Evolutionary conservation across 1,140 invertebrate species (phyloP).

Genomic region (Oppia nitens): DNA sequence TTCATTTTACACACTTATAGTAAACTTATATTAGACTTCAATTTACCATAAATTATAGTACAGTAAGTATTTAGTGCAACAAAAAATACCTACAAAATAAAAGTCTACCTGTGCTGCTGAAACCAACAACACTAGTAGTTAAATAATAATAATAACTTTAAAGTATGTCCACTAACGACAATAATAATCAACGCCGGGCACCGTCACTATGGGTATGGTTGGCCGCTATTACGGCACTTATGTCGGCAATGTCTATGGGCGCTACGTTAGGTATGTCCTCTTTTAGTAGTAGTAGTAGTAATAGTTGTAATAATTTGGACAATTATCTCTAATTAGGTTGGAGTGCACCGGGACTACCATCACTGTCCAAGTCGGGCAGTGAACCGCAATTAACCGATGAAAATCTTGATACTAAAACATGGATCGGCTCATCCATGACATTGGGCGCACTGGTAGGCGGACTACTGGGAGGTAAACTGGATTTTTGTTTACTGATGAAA

Average conservation of each 20-base stretch:
- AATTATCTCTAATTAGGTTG: conserved; percentile 8
- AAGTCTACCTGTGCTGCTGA: no score
- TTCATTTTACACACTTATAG: no score
- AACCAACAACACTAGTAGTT: no score
- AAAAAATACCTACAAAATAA: no score
- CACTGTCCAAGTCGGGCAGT: neutral
- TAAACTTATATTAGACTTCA: no score
- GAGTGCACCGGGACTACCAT: neutral
- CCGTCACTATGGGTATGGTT: conserved; percentile 3
- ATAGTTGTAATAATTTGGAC: neutral
- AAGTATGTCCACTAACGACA: neutral
- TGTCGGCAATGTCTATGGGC: conserved; percentile 3
- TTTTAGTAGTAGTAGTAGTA: neutral
- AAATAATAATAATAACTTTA: no score
- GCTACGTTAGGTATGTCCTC: conserved; percentile 1
- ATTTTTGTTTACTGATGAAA: no score
- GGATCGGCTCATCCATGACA: conserved; percentile 19
- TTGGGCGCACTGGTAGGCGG: conserved; percentile 20
- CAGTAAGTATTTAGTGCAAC: no score
- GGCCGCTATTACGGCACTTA: neutral
- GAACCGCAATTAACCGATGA: neutral
- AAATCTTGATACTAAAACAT: conserved; percentile 9
- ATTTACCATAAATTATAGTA: no score
- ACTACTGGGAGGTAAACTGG: conserved; percentile 18
- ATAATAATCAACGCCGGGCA: neutral